Percentiles rank a stretch among this genome's conserved stretches.
phyloP scores from a whole-genome alignment of 2,888 invertebrate species.

The Autographa pulchrina region DNA sequence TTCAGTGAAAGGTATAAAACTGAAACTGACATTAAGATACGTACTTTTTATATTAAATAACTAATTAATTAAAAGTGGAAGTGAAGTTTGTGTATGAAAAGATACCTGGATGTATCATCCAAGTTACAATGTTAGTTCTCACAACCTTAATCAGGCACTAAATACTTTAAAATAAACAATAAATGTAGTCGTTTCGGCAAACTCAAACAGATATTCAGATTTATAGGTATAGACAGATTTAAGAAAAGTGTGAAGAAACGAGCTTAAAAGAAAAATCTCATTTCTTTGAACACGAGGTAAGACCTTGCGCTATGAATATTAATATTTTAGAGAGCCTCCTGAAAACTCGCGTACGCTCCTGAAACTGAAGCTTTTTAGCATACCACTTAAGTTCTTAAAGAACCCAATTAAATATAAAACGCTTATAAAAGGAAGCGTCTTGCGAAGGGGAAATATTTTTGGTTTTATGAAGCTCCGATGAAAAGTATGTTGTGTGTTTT shows the following conservation, averaged over 20 bases:
- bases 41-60: no score
- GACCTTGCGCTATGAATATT: slow-evolving; percentile 54
- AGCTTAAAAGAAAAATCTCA: slow-evolving; percentile 33
- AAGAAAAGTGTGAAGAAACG: slow-evolving; percentile 7
- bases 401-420: slow-evolving; percentile 58
- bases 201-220: background rate
- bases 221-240: background rate
- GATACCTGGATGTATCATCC: no score
- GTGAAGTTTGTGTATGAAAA: no score
- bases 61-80: no score
- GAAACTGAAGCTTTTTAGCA: slow-evolving; percentile 47
- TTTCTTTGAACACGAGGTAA: slow-evolving; percentile 51
- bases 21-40: no score
- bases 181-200: background rate
- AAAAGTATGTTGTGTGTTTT: background rate
- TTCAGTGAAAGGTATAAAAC: no score
- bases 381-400: slow-evolving; percentile 52
- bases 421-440: slow-evolving; percentile 39
- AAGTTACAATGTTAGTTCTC: no score
- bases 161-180: no score
- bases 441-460: slow-evolving; percentile 18
- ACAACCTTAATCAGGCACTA: no score
- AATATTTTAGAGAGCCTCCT: slow-evolving; percentile 45
- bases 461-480: slow-evolving; percentile 13
- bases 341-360: slow-evolving; percentile 35